Conservation (phyloP, 2,888 invertebrate species). For the Periphyllus acericola region DNA sequence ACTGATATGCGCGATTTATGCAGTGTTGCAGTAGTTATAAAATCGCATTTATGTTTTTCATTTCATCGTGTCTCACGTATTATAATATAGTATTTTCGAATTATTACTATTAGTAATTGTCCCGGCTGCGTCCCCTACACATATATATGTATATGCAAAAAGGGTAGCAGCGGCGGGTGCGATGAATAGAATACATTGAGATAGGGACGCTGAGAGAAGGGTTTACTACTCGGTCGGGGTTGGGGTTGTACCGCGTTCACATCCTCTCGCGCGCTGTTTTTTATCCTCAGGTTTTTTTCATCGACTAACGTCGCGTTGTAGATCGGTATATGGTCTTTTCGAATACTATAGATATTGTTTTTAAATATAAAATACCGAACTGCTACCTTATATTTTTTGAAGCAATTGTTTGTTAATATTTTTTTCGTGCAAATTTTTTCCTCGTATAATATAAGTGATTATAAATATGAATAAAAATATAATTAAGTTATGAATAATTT, state of each 20-base stretch:
- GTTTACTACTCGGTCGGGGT: slow-evolving; percentile 33
- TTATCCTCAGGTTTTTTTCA: slow-evolving; percentile 34
- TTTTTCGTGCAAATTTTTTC: not conserved
- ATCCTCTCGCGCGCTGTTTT: slow-evolving; percentile 28
- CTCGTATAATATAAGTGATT: not conserved
- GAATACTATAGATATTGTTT: slow-evolving; percentile 29
- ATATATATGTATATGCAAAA: slow-evolving; percentile 28
- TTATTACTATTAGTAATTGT: slow-evolving; percentile 53
- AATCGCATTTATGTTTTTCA: slow-evolving; percentile 14
- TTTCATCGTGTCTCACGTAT: not conserved
- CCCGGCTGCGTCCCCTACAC: slow-evolving; percentile 16
- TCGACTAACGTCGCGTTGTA: not conserved
- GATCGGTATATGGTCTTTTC: not conserved
- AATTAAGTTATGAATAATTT: no score
- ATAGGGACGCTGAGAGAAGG: slow-evolving; percentile 44
- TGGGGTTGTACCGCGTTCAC: slow-evolving; percentile 34
- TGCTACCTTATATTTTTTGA: not conserved
- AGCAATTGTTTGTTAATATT: not conserved
- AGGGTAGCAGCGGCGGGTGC: slow-evolving; percentile 26
- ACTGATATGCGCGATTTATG: not conserved
- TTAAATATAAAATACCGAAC: not conserved
- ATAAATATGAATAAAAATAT: no score
- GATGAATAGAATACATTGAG: slow-evolving; percentile 55
- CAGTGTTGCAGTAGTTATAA: slow-evolving; percentile 4
- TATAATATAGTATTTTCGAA: slow-evolving; percentile 38